Percentiles rank a stretch among this genome's conserved stretches.
These are phyloP conservation scores for Ctenochaetus hawaiiensis DNA, from an alignment of 2,797 vertebrate species.

Conservation along the genomic window DNA sequence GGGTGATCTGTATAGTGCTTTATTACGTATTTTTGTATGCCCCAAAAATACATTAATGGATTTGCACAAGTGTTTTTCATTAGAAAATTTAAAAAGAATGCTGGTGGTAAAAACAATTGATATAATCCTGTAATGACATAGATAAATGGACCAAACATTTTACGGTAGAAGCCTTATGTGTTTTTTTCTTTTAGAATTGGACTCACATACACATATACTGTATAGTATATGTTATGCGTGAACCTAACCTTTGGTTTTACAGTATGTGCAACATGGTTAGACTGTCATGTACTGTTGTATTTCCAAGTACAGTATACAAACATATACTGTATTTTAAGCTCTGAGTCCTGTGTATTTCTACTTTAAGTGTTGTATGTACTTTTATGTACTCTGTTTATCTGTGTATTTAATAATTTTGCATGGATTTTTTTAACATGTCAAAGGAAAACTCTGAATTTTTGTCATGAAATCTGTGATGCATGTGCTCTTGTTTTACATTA, in stretches of 20 bases:
- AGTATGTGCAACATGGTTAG: not conserved
- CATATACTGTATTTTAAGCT: not conserved
- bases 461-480: conserved; percentile 16
- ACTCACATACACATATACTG: conserved; percentile 39
- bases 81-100: conserved; percentile 2
- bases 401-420: conserved; percentile 17
- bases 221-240: conserved; percentile 36
- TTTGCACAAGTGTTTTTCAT: conserved; percentile 6
- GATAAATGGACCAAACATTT: conserved; percentile 20
- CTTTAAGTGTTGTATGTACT: not conserved
- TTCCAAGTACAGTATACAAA: conserved; percentile 1
- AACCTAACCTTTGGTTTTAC: conserved; percentile 7
- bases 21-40: conserved; percentile 10
- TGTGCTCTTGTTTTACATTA: conserved; percentile 26
- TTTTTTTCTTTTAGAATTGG: not conserved
- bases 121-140: conserved; percentile 18
- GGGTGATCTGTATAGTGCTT: conserved; percentile 1
- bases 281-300: conserved; percentile 3
- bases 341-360: conserved; percentile 1
- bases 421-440: conserved; percentile 7
- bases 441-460: not conserved
- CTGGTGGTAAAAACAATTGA: not conserved
- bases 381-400: not conserved
- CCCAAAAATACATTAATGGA: conserved; percentile 16
- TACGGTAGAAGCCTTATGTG: not conserved